Conservation (phyloP, 2,113 vertebrate species). For the Chaetops frenatus region DNA sequence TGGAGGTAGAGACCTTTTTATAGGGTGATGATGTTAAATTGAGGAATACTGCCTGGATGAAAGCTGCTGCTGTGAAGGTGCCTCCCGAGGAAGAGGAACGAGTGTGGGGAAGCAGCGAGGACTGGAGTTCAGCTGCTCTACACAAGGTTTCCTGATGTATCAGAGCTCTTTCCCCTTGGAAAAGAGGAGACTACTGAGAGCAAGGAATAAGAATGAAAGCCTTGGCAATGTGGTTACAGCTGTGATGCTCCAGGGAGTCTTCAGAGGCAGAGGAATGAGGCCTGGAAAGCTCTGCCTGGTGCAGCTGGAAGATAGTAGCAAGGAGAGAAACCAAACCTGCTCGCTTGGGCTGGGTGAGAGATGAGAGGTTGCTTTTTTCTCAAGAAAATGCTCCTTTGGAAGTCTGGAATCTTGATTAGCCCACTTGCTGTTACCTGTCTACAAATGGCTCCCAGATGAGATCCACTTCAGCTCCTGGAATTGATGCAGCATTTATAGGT, state of each 20-base stretch:
- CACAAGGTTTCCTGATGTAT: background rate
- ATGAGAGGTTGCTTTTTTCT: background rate
- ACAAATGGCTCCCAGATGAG: background rate
- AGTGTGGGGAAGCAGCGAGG: rapidly evolving
- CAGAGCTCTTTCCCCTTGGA: background rate
- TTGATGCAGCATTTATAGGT: rapidly evolving
- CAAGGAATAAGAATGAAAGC: background rate
- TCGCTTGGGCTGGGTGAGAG: background rate
- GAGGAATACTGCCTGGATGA: background rate
- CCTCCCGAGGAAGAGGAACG: background rate
- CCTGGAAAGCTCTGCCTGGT: background rate
- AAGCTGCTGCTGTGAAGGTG: background rate
- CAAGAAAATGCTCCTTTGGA: background rate
- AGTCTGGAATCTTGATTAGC: background rate
- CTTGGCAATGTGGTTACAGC: background rate
- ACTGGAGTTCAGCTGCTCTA: background rate
- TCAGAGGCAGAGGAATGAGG: background rate
- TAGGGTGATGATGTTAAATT: background rate
- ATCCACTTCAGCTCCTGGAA: background rate
- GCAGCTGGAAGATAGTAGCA: background rate
- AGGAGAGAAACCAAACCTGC: background rate
- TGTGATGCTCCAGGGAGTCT: background rate
- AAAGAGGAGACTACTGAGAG: background rate
- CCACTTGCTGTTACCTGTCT: background rate
- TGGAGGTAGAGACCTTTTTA: background rate